Evolutionary conservation across 2,113 vertebrate genomes (phyloP), one percentile per base, ranked within the genome.

Genomic region (Heloderma charlesbogerti): DNA sequence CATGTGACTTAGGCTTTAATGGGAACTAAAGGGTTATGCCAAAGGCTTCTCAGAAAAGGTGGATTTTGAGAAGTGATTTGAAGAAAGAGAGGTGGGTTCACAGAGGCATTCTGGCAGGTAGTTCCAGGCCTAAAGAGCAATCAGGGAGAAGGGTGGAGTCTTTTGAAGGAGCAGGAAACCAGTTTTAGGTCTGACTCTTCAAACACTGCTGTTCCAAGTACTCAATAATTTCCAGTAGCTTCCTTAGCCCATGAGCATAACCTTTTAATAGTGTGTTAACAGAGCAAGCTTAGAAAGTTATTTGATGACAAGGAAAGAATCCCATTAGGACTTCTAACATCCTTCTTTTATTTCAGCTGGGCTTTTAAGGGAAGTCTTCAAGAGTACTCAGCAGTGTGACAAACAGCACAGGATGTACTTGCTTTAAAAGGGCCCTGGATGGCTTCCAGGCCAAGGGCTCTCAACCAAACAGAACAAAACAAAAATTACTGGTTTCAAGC

Each of bases 311-410:
- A 91, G 71, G 69, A 75, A 97, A 96, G 89, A 95, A 96, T 71
- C 93, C 88, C 86, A 93, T 95, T 94, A 96, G 84, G 92, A 90
- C 92, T 95, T 92, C 69, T 57, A 69, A 57, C 79, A 93, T 94
- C 90, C 94, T 92, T 91, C 93, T 95, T 95, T 96, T 69, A 54
- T 95, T 95, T 94, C 66, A 95, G 91, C 89, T 88, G 74, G 80
- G 93, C 90, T 95, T 97, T 95, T 95, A 96, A 96, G 94, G 87
- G 96, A 97, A 96, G 75, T 91, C 91, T 93, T 71, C 87, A 94
- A 94, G 91, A 84, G 80, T 91, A 93, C 89, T 95, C 88, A 80
- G 93, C 69, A 95, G 84, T 25, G 93, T 25, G 89, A 90, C 91
- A 97, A 95, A 0, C 94, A 95, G 97, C 63, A 93, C 87, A 96